A percentile compares a stretch with the other conserved stretches of the same genome.
These are phyloP conservation scores for Sapajus apella DNA, from an alignment of 2,113 vertebrate genomes.

Conservation along the genomic window DNA sequence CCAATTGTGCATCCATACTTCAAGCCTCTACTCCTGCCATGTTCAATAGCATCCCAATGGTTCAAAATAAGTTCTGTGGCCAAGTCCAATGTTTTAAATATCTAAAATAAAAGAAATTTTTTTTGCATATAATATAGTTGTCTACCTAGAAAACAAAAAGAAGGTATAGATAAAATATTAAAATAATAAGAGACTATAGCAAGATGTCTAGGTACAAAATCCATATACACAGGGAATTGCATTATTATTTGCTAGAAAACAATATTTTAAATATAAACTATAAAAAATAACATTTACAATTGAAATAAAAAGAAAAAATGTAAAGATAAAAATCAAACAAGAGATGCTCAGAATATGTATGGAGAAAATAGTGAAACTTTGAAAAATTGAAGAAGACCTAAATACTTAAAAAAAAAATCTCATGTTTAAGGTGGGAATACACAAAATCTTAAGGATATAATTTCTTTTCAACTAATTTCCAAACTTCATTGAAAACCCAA, in stretches of 20 bases:
- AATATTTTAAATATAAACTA: conserved; percentile 31
- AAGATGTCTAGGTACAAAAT: background rate
- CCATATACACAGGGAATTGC: background rate
- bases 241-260: conserved; percentile 26
- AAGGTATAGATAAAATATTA: background rate
- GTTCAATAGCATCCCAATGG: background rate
- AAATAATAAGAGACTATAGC: background rate
- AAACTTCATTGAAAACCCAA: background rate
- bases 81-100: background rate
- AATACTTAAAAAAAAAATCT: background rate
- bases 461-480: background rate
- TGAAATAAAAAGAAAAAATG: background rate
- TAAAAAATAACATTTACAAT: background rate
- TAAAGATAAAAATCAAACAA: background rate
- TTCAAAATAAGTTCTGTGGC: background rate
- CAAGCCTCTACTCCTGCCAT: background rate
- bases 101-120: background rate
- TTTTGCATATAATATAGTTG: background rate
- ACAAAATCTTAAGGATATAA: background rate
- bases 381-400: background rate
- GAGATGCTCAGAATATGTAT: background rate
- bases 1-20: background rate
- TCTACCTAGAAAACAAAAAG: conserved; percentile 11
- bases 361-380: background rate
- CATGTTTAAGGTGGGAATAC: background rate